Conservation (phyloP, 2,888 invertebrate species). For the Sarcophaga caerulescens region DNA sequence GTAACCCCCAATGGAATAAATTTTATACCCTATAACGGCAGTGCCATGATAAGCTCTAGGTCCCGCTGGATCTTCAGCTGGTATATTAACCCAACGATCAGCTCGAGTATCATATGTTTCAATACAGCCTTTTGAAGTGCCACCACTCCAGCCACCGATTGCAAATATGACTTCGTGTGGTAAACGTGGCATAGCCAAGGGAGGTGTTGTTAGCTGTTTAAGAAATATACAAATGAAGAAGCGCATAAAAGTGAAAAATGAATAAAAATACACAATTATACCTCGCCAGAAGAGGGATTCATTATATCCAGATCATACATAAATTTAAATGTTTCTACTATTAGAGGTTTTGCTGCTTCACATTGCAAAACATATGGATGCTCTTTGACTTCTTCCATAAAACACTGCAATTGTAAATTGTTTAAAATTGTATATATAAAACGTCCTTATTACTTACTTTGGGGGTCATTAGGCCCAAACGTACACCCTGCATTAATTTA, state of each 20-base stretch:
- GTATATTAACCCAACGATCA: constrained; percentile 89
- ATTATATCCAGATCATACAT: constrained; percentile 96
- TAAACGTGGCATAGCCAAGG: constrained; percentile 90
- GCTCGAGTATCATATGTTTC: constrained; percentile 95
- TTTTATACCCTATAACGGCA: constrained; percentile 90
- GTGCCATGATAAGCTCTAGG: constrained; percentile 97
- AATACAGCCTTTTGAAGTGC: constrained; percentile 84
- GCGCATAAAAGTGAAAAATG: constrained; percentile 70
- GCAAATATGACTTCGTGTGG: constrained; percentile 95
- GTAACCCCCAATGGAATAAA: constrained; percentile 96
- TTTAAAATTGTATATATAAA: neutral
- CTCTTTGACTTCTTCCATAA: constrained; percentile 93
- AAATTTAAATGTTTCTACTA: constrained; percentile 95
- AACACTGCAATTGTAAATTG: constrained; percentile 84
- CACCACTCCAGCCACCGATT: constrained; percentile 89
- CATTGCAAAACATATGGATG: constrained; percentile 92
- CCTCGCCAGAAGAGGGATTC: constrained; percentile 88
- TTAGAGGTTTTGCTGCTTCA: constrained; percentile 92
- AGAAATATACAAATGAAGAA: constrained; percentile 70
- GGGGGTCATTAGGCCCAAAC: constrained; percentile 92
- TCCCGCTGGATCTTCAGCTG: constrained; percentile 90
- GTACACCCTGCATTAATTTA: constrained; percentile 89
- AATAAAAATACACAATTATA: constrained; percentile 75
- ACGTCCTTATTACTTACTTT: constrained; percentile 80
- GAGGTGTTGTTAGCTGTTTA: constrained; percentile 86